A percentile compares a stretch with the other conserved stretches of the same genome.
These are phyloP conservation scores for Atethmia centrago DNA, from an alignment of 2,888 invertebrate genomes.

Conservation along the genomic window DNA sequence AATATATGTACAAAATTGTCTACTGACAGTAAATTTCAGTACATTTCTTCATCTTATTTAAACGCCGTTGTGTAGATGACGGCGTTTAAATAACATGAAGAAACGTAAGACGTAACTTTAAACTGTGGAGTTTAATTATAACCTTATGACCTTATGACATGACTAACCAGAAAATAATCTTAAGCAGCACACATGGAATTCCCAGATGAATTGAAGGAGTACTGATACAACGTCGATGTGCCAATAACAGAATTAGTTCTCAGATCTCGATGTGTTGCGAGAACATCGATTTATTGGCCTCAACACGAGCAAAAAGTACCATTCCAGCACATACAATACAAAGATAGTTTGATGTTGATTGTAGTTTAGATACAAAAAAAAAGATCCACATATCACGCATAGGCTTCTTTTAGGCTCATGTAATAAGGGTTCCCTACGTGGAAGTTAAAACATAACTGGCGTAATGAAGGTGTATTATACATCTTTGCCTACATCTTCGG, in stretches of 20 bases:
- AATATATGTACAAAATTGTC: background rate
- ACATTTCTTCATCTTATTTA: background rate
- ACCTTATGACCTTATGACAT: background rate
- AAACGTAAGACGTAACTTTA: too few relatives aligned
- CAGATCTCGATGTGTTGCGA: background rate
- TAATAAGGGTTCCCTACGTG: background rate
- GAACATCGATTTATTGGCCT: constrained; percentile 21
- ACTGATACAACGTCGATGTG: background rate
- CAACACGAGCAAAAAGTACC: background rate
- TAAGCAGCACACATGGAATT: background rate
- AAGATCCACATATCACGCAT: background rate
- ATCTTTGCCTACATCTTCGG: background rate
- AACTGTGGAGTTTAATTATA: background rate
- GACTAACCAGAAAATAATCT: constrained; percentile 13
- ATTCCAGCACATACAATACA: background rate
- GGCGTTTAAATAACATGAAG: too few relatives aligned
- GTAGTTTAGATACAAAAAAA: background rate
- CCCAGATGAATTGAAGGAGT: background rate
- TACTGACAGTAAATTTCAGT: background rate
- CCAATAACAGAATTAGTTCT: constrained; percentile 26
- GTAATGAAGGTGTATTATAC: background rate
- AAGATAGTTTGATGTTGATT: background rate
- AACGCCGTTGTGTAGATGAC: background rate
- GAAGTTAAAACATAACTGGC: background rate
- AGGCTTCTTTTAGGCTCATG: background rate